phyloP scores from a whole-genome alignment of 2,113 vertebrate species.

The Saccopteryx bilineata region DNA sequence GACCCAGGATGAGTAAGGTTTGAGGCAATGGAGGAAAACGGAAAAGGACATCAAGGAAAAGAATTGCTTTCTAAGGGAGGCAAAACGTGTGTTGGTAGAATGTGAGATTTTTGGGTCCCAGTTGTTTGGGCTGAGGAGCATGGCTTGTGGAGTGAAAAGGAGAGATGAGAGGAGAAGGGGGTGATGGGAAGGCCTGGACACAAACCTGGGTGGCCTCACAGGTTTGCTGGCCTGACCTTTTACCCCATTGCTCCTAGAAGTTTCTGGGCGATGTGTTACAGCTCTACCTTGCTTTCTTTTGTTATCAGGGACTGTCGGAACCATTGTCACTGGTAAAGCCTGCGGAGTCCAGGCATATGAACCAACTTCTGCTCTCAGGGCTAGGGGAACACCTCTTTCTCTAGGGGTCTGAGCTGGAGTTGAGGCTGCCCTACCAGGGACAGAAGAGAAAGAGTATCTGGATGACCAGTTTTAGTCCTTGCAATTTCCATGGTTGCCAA shows the following conservation, averaged over 20 bases:
- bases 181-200: not conserved
- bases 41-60: not conserved
- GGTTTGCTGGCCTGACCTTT: not conserved
- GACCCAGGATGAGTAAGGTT: not conserved
- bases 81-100: not conserved
- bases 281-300: not conserved
- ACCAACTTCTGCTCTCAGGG: not conserved
- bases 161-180: not conserved
- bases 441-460: not conserved
- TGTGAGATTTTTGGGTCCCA: not conserved
- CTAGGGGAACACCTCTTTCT: not conserved
- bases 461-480: not conserved
- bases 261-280: not conserved
- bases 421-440: not conserved
- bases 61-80: not conserved
- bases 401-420: not conserved
- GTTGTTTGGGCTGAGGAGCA: not conserved
- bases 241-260: not conserved
- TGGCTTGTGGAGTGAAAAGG: not conserved
- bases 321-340: not conserved
- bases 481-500: not conserved
- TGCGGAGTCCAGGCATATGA: not conserved
- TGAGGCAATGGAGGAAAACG: not conserved
- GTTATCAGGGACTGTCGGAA: not conserved
- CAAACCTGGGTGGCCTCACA: not conserved